A percentile compares a stretch with the other conserved stretches of the same genome.
Evolutionary conservation across 2,113 vertebrate genomes (phyloP).

Genomic region (Axis porcinus): DNA sequence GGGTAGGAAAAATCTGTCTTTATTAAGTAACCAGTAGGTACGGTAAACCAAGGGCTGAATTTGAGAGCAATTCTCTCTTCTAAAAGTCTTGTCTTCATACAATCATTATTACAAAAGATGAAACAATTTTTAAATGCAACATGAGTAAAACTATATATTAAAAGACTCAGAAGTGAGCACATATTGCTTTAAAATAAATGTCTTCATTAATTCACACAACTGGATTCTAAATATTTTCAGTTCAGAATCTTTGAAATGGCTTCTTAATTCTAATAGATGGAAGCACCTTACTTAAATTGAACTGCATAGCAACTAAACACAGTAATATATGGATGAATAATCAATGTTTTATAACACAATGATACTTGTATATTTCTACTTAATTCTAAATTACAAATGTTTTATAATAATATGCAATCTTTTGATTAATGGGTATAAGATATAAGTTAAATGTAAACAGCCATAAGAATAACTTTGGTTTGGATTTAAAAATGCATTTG

Average conservation of each 20-base stretch:
- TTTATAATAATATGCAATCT: background rate
- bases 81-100: background rate
- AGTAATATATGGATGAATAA: background rate
- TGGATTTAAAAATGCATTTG: slow-evolving; percentile 38
- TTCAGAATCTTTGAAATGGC: background rate
- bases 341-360: background rate
- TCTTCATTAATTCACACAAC: background rate
- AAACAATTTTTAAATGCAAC: background rate
- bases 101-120: background rate
- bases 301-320: background rate
- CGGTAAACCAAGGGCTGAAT: background rate
- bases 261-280: slow-evolving; percentile 12
- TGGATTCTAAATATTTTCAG: background rate
- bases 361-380: background rate
- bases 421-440: slow-evolving; percentile 22
- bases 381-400: background rate
- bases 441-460: slow-evolving; percentile 37
- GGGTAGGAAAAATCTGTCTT: background rate
- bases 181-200: background rate
- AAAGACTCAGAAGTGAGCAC: background rate
- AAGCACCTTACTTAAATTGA: slow-evolving; percentile 8
- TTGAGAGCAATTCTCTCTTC: background rate
- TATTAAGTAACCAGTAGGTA: background rate
- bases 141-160: background rate
- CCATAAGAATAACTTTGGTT: slow-evolving; percentile 49